Base-by-base conservation (phyloP, 2,888 invertebrate species). In the Pelosia muscerda region DNA sequence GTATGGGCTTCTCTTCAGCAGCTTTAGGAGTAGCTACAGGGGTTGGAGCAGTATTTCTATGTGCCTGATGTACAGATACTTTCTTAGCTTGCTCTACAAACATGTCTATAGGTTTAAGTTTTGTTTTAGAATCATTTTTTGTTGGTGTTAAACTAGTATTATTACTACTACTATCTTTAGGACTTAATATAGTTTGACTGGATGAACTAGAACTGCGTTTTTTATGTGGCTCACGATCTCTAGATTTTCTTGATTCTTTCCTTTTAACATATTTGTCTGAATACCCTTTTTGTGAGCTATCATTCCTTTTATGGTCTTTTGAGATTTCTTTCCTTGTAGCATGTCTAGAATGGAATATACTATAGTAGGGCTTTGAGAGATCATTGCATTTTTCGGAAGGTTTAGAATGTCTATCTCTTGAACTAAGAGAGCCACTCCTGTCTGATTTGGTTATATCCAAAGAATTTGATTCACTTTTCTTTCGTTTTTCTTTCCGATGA, bases 401-500 rank as follows among this genome's bases (percentile, higher is more conserved):
- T 73, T 87, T 91, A 66, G 81, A 81, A 25, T 84, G 77, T 71
- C 66, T 58, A 69, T 85, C 78, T 72, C 80, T 86, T 26, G 84
- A 63, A 85, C 83, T 71, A 77, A 73, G 34, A 9, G 28, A 15
- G 2, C 19, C 13, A 83, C 84, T 84, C 75, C 85, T 90, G 70
- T 86, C 84, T 58, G 82, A 71, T 71, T 86, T 86, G 55, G 68
- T 81, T 23, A 81, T 54, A 23, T 88, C 86, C 26, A 76, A 66
- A 25, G 77, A 79, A 72, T 73, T 75, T 15, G 81, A 75, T 69
- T 90, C 89, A 76, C 84, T 85, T 93, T 94, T 95, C 81, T 93
- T 95, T 34, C 93, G 90, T 84, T 95, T 95, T 86, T 95, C 95
- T 86, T 94, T 95, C 57, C 94, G 90, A 79, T 95, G 94, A 23